Conservation (phyloP, 2,888 invertebrate genomes). For the Tanaodytes sp. region DNA sequence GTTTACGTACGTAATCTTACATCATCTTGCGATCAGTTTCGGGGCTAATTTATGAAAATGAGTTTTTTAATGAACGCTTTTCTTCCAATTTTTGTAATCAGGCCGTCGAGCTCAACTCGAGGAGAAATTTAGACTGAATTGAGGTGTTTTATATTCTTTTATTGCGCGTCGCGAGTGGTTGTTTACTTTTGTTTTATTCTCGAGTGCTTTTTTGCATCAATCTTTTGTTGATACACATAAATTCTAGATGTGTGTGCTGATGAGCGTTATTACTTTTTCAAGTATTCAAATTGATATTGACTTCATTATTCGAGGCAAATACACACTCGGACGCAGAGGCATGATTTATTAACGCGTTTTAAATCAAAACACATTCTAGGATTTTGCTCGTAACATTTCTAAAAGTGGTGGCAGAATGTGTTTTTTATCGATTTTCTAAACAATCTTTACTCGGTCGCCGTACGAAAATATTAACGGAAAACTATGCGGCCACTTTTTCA, state of each 20-base stretch:
- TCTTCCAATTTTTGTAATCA: constrained; percentile 49
- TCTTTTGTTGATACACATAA: constrained; percentile 12
- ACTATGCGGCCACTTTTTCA: constrained; percentile 54
- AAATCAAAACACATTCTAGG: no score
- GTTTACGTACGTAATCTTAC: constrained; percentile 52
- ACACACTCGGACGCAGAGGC: no score
- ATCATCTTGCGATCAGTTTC: constrained; percentile 51
- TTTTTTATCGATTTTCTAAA: constrained; percentile 49
- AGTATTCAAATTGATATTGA: background rate
- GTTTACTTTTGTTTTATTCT: constrained; percentile 37
- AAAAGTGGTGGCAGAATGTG: constrained; percentile 28
- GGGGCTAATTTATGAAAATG: constrained; percentile 50
- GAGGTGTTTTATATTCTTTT: constrained; percentile 51
- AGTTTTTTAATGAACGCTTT: constrained; percentile 51
- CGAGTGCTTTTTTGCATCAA: constrained; percentile 1
- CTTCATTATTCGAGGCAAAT: background rate
- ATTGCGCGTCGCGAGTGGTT: constrained; percentile 30
- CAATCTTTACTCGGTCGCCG: constrained; percentile 38
- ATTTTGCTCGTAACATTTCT: constrained; percentile 1
- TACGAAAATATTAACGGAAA: constrained; percentile 42
- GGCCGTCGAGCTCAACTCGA: constrained; percentile 25
- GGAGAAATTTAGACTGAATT: constrained; percentile 36
- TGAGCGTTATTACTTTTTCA: background rate
- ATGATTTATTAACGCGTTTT: no score
- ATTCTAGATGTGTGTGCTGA: constrained; percentile 5